Percentiles rank a stretch among this genome's conserved stretches.
Evolutionary conservation across 1,140 invertebrate genomes (phyloP).

Genomic region (Acromyrmex charruanus): DNA sequence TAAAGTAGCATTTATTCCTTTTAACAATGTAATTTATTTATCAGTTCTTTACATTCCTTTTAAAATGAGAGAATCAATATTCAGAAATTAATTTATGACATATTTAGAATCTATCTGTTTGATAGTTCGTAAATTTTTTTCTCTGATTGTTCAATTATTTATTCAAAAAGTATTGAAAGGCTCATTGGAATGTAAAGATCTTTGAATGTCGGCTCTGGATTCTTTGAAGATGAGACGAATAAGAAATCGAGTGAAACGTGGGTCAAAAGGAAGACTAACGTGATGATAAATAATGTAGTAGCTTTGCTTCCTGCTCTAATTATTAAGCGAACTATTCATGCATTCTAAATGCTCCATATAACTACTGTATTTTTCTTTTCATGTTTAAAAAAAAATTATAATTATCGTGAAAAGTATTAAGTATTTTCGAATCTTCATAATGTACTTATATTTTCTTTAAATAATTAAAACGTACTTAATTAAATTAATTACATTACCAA

Average conservation of each 20-base stretch:
- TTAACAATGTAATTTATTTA: background rate
- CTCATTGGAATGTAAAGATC: conserved; percentile 5
- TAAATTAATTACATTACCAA: background rate
- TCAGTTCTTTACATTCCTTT: background rate
- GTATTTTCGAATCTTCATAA: background rate
- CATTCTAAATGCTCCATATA: conserved; percentile 19
- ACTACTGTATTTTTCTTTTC: background rate
- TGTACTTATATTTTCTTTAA: background rate
- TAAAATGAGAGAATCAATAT: background rate
- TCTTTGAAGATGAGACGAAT: conserved; percentile 46
- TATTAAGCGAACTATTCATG: conserved; percentile 61
- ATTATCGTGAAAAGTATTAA: background rate
- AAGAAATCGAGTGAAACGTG: conserved; percentile 35
- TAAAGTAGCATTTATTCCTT: background rate
- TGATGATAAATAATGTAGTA: conserved; percentile 64
- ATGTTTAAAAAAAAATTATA: background rate
- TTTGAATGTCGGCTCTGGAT: conserved; percentile 11
- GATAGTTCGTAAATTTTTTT: background rate
- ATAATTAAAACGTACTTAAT: background rate
- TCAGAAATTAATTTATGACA: background rate
- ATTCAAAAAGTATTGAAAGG: background rate
- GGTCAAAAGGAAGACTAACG: conserved; percentile 30
- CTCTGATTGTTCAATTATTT: background rate
- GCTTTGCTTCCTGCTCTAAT: conserved; percentile 60
- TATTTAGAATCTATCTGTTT: background rate